phyloP scores from a whole-genome alignment of 2,113 vertebrate species.

The Paratilapia polleni region DNA sequence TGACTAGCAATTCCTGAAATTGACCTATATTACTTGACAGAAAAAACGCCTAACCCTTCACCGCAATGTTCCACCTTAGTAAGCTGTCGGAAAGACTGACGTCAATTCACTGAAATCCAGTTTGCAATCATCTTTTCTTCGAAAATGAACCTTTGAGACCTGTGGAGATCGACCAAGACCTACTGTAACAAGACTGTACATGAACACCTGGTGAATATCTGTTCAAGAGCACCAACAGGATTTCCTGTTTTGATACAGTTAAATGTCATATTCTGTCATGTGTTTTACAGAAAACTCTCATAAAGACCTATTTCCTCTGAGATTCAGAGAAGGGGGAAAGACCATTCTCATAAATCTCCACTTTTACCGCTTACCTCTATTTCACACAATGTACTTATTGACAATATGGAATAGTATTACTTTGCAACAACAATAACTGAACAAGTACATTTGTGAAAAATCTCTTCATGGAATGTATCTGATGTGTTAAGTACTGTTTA shows the following conservation, averaged over 20 bases:
- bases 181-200: slow-evolving; percentile 17
- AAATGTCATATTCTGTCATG: slow-evolving; percentile 78
- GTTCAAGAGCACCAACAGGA: slow-evolving; percentile 72
- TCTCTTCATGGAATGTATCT: background rate
- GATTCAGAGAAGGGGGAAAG: slow-evolving; percentile 34
- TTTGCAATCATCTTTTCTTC: slow-evolving; percentile 57
- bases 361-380: background rate
- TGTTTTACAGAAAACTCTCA: slow-evolving; percentile 47
- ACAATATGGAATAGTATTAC: background rate
- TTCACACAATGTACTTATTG: background rate
- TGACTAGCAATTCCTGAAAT: slow-evolving; percentile 55
- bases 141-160: slow-evolving; percentile 56
- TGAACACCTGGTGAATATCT: slow-evolving; percentile 60
- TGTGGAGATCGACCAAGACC: slow-evolving; percentile 31
- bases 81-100: slow-evolving; percentile 57
- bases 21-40: slow-evolving; percentile 26
- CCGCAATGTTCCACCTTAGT: slow-evolving; percentile 49
- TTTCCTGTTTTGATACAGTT: slow-evolving; percentile 81
- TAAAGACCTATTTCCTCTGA: slow-evolving; percentile 65
- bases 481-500: background rate
- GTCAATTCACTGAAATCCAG: slow-evolving; percentile 73
- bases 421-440: background rate
- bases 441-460: background rate
- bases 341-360: slow-evolving; percentile 41
- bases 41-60: slow-evolving; percentile 40